Base-by-base conservation (phyloP, 1,140 invertebrate species). In the Pogonognathellus flavescens region DNA sequence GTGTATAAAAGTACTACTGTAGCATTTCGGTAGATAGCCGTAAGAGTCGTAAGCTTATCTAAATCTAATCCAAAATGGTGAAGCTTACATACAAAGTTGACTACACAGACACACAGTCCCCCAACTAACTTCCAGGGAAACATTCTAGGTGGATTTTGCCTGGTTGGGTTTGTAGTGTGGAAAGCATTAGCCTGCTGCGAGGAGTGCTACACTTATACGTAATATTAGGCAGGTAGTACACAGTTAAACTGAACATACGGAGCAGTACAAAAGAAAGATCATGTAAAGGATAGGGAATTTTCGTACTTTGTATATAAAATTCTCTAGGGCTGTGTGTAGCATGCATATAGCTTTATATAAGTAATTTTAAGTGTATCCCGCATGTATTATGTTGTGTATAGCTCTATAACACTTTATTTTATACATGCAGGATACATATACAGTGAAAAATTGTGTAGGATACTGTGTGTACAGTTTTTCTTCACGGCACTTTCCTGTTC, bases 31-130 rank as follows among this genome's bases (percentile, higher is more conserved):
- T 55, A 66, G 62, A 66, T 66, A 66, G 62, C 20, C 22, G 62
- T 66, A 20, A 66, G 62, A 66, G 25, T 20, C 20, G 18, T 66
- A 25, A 49, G 70, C 70, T 76, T 50, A 76, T 76, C 70, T 76
- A 76, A 76, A 31, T 31, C 62, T 25, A 66, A 66, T 76, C 70
- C 70, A 76, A 76, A 50, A 49, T 76, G 62, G 62, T 66, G 70
- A 50, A 76, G 70, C 70, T 50, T 41, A 76, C 25, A 49, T 50
- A 41, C 31, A 41, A 41, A 41, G 2, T 41, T 41, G 31, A 41
- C 31, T 41, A 41, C 31, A 41, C 6, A 41, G n/a, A 76, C 70
- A 76, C 70, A 31, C 70, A 76, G 31, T n/a, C 70, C 70, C 31
- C 14, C 13, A 76, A 41, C 31, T 41, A 49, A 49, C 70, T 49